A percentile compares a stretch with the other conserved stretches of the same genome.
Evolutionary conservation across 1,140 invertebrate species (phyloP).

Genomic region (Bathynomus jamesi): DNA sequence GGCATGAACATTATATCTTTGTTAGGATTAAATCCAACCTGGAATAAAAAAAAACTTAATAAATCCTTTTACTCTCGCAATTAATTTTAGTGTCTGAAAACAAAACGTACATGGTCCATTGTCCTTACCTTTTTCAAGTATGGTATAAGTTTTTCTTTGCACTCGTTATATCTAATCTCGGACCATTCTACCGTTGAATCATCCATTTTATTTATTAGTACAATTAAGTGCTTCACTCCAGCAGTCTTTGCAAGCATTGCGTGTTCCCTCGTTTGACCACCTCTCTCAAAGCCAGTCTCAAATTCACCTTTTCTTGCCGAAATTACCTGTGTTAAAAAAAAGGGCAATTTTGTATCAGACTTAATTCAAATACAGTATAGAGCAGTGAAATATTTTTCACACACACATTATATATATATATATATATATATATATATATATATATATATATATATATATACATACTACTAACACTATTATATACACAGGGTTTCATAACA

Average conservation of each 20-base stretch:
- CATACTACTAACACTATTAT: too few relatives aligned
- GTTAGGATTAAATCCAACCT: slow-evolving; percentile 93
- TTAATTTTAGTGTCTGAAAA: too few relatives aligned
- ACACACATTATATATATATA: too few relatives aligned
- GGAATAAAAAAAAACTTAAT: not conserved
- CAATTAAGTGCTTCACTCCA: slow-evolving; percentile 95
- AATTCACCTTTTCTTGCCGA: slow-evolving; percentile 99
- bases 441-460: too few relatives aligned
- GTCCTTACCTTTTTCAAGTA: slow-evolving; percentile 91
- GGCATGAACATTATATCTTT: slow-evolving; percentile 97
- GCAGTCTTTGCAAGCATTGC: slow-evolving; percentile 99
- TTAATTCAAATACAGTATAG: too few relatives aligned
- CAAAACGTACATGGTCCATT: not conserved
- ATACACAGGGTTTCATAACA: too few relatives aligned
- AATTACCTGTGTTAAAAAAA: slow-evolving; percentile 64
- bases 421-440: too few relatives aligned
- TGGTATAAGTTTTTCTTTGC: slow-evolving; percentile 88
- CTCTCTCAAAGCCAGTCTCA: slow-evolving; percentile 99
- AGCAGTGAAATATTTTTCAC: too few relatives aligned
- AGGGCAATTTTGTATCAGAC: too few relatives aligned
- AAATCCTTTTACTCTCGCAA: too few relatives aligned
- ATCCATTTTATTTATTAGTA: slow-evolving; percentile 99
- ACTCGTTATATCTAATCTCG: slow-evolving; percentile 68
- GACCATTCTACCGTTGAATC: slow-evolving; percentile 98
- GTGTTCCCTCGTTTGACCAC: slow-evolving; percentile 97